Evolutionary conservation across 2,888 invertebrate genomes (phyloP).

Genomic region (Drosophila demipolita): DNA sequence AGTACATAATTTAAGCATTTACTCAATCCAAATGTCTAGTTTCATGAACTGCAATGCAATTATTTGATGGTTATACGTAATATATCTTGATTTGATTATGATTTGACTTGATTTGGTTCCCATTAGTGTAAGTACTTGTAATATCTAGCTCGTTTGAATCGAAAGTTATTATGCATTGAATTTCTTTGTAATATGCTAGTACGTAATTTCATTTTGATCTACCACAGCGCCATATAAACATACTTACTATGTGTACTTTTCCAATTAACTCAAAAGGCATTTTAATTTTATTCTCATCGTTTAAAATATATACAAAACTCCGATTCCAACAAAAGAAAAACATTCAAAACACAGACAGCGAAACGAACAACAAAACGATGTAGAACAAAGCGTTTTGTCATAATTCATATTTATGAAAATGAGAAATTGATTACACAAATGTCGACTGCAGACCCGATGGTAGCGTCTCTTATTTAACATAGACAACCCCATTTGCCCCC

Average conservation of each 20-base stretch:
- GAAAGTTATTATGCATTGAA: conserved; percentile 63
- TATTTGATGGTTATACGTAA: conserved; percentile 40
- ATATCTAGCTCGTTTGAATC: conserved; percentile 75
- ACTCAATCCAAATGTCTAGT: conserved; percentile 11
- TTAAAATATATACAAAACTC: conserved; percentile 17
- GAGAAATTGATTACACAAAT: conserved; percentile 46
- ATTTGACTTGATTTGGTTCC: conserved; percentile 34
- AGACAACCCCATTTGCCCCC: conserved; percentile 18
- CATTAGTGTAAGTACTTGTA: conserved; percentile 58
- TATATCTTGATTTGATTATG: conserved; percentile 12
- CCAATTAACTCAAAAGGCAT: conserved; percentile 34
- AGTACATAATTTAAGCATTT: conserved; percentile 32
- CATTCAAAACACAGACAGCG: conserved; percentile 41
- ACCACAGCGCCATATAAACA: conserved; percentile 28
- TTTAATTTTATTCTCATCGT: conserved; percentile 41
- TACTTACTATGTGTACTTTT: conserved; percentile 37
- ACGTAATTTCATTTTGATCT: conserved; percentile 54
- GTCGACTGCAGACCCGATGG: conserved; percentile 85
- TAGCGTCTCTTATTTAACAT: conserved; percentile 77
- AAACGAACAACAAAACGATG: conserved; percentile 33
- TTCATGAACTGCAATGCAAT: conserved; percentile 53
- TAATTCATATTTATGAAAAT: conserved; percentile 28
- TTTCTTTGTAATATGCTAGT: conserved; percentile 66
- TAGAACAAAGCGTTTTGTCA: conserved; percentile 43
- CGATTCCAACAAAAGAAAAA: conserved; percentile 18